Base-by-base conservation (phyloP, 1,140 invertebrate genomes). In the Trissolcus basalis region DNA sequence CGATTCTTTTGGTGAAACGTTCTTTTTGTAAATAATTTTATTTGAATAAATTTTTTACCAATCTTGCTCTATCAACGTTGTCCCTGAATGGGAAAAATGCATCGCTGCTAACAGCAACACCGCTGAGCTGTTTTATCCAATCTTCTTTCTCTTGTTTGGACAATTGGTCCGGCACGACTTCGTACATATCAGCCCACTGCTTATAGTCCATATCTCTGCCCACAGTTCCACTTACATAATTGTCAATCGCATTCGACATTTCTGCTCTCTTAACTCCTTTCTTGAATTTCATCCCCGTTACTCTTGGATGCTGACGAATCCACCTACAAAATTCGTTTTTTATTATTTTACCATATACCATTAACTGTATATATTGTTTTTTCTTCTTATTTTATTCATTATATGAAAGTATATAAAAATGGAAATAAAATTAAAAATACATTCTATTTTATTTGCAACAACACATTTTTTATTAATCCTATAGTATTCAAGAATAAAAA, bases 51-150 rank as follows among this genome's bases (percentile, higher is more conserved):
- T 27, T 27, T 84, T 85, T 85, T 87, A 98, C 97, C 91, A 96
- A 91, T 78, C 91, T 90, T 63, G 98, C 97, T 79, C 97, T 91
- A 86, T 99, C 97, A 50, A 99, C 94, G 83, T 99, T 99, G 82
- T 99, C 98, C 77, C 97, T 91, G 90, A 99, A 99, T 35, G 98
- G 98, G 89, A 99, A 99, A 90, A 99, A 99, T 0, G 97, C 97
- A 89, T 99, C 98, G 0, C 97, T 99, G n/a, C 96, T 96, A 0
- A 99, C 88, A 12, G 95, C 93, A 7, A 99, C 97, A n/a, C 92
- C 92, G 44, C 92, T 91, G 81, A 99, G 87, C 73, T 95, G 89
- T 11, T 89, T 89, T 4, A 96, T 88, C 97, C 97, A 99, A 6
- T 94, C 91, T 0, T 89, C 85, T 58, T 92, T 92, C 68, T 99